Percentiles rank a stretch among this genome's conserved stretches.
phyloP scores from a whole-genome alignment of 2,797 vertebrate genomes.

The Mergus octosetaceus region DNA sequence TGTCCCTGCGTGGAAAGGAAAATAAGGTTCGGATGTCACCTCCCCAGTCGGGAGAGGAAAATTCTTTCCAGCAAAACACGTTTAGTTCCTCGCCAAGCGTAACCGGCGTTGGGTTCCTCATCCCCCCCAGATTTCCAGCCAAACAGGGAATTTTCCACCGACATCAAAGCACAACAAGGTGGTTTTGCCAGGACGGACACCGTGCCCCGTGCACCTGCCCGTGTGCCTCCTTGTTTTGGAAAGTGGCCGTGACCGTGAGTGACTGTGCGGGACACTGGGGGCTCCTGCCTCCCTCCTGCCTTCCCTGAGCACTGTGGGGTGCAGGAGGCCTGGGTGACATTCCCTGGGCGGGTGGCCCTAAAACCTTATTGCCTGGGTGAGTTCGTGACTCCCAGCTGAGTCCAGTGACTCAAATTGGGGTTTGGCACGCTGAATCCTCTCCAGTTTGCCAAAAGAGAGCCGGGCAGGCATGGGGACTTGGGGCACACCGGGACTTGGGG shows the following conservation, averaged over 20 bases:
- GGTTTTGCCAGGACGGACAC: not conserved
- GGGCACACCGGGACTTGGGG: fast-evolving
- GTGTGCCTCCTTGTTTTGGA: not conserved
- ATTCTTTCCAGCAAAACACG: conserved; percentile 64
- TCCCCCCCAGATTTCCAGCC: not conserved
- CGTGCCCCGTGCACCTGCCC: not conserved
- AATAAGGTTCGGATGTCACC: conserved; percentile 58
- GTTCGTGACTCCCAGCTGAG: not conserved
- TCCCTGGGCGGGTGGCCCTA: not conserved
- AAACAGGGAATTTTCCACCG: conserved; percentile 64
- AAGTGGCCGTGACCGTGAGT: not conserved
- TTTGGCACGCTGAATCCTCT: not conserved
- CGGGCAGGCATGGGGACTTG: fast-evolving
- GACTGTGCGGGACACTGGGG: fast-evolving
- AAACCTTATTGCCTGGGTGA: not conserved
- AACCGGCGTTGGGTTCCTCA: not conserved
- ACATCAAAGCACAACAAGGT: conserved; percentile 17
- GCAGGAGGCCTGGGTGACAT: not conserved
- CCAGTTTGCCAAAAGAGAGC: not conserved
- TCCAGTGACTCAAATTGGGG: not conserved
- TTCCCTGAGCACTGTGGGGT: fast-evolving
- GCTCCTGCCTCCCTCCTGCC: not conserved
- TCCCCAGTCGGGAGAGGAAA: conserved; percentile 57
- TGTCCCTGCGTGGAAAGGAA: conserved; percentile 11
- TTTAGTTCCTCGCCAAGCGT: not conserved